Percentiles rank a stretch among this genome's conserved stretches.
These are phyloP conservation scores for Limnodromus scolopaceus DNA, from an alignment of 2,797 vertebrate genomes.

Conservation along the genomic window DNA sequence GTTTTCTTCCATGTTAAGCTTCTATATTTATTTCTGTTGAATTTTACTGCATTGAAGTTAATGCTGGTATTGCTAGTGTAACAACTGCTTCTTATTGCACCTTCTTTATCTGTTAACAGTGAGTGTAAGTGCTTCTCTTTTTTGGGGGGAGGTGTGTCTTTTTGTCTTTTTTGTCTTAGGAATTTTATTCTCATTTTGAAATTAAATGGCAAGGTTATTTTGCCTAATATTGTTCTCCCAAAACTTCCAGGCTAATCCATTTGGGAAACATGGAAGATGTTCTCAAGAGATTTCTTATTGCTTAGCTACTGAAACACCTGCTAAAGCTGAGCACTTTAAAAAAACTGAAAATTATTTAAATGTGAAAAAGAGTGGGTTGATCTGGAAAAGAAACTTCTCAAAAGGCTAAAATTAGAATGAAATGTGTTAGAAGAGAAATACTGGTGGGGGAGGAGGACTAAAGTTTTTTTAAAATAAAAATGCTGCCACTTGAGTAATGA, in stretches of 20 bases:
- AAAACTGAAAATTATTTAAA: slow-evolving; percentile 72
- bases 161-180: not conserved
- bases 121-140: not conserved
- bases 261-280: slow-evolving; percentile 59
- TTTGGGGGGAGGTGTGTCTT: not conserved
- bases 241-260: slow-evolving; percentile 36
- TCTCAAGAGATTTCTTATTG: slow-evolving; percentile 61
- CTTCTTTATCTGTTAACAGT: not conserved
- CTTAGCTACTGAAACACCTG: slow-evolving; percentile 70
- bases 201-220: slow-evolving; percentile 8
- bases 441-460: slow-evolving; percentile 52
- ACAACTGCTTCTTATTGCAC: not conserved
- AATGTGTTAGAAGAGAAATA: slow-evolving; percentile 69
- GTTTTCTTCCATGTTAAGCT: not conserved
- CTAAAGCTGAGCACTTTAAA: slow-evolving; percentile 63
- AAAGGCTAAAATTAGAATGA: slow-evolving; percentile 70
- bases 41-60: not conserved
- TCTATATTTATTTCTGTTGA: not conserved
- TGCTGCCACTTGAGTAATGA: slow-evolving; percentile 34
- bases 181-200: not conserved
- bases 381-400: slow-evolving; percentile 71
- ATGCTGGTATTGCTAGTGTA: not conserved
- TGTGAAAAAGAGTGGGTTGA: slow-evolving; percentile 74
- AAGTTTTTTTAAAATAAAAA: slow-evolving; percentile 28
- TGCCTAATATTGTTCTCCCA: slow-evolving; percentile 5